A percentile compares a stretch with the other conserved stretches of the same genome.
phyloP scores from a whole-genome alignment of 2,888 invertebrate species.

The Panzeria rudis region DNA sequence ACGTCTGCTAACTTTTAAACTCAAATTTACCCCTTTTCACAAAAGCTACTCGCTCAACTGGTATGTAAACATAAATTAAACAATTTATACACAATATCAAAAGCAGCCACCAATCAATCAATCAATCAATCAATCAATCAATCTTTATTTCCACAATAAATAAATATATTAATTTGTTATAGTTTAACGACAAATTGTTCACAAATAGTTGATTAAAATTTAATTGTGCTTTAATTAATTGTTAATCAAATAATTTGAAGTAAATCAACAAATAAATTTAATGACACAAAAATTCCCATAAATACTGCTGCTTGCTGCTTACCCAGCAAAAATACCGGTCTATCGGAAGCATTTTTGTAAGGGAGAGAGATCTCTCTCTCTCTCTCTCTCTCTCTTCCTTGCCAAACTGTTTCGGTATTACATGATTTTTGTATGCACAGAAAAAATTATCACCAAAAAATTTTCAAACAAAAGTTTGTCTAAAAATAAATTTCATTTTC shows the following conservation, averaged over 20 bases:
- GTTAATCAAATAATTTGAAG: constrained; percentile 51
- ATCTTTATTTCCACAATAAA: background rate
- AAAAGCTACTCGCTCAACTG: background rate
- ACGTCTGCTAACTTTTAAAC: background rate
- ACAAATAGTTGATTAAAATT: constrained; percentile 40
- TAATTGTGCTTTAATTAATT: constrained; percentile 58
- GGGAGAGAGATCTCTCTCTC: too few relatives aligned
- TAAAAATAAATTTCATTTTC: too few relatives aligned
- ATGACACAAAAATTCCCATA: constrained; percentile 46
- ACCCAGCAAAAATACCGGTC: too few relatives aligned
- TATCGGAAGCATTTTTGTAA: too few relatives aligned
- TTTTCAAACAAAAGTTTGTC: too few relatives aligned
- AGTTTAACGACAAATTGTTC: constrained; percentile 62
- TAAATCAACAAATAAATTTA: constrained; percentile 40
- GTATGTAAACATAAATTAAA: background rate
- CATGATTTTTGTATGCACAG: too few relatives aligned
- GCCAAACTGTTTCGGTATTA: too few relatives aligned
- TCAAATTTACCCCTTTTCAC: background rate
- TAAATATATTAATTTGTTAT: constrained; percentile 20
- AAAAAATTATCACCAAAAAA: too few relatives aligned
- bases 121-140: constrained; percentile 36
- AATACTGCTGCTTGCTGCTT: constrained; percentile 30
- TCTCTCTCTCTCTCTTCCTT: too few relatives aligned
- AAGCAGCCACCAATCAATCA: background rate
- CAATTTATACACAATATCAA: constrained; percentile 12